These are phyloP conservation scores for Colius striatus DNA, from an alignment of 2,113 vertebrate species.

Conservation along the genomic window DNA sequence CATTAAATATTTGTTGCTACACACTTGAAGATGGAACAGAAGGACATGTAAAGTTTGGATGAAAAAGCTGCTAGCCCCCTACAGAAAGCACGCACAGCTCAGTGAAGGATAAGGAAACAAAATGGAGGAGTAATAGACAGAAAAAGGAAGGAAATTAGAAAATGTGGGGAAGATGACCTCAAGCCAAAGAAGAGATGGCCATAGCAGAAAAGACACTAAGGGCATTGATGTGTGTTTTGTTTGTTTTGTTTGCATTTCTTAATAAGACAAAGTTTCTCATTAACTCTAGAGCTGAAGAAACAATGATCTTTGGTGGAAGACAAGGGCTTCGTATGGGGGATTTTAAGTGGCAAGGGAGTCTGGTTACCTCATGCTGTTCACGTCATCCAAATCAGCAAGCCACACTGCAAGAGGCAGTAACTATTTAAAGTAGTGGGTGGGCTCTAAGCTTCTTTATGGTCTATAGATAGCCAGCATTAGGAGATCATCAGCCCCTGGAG, in stretches of 20 bases:
- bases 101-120: neutral
- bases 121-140: neutral
- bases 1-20: neutral
- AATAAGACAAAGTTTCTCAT: neutral
- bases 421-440: neutral
- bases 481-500: neutral
- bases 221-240: neutral
- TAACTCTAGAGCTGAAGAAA: neutral
- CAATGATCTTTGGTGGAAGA: neutral
- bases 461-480: fast-evolving
- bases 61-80: neutral
- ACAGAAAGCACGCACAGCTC: neutral
- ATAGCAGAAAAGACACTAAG: neutral
- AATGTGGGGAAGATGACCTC: fast-evolving
- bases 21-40: neutral
- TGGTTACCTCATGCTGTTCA: neutral
- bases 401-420: neutral
- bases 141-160: neutral
- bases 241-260: neutral
- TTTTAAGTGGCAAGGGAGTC: neutral
- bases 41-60: neutral
- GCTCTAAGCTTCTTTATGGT: neutral
- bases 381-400: neutral
- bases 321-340: neutral
- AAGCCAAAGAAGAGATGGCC: neutral